phyloP scores from a whole-genome alignment of 1,140 invertebrate genomes.

The Oryctes rhinoceros region DNA sequence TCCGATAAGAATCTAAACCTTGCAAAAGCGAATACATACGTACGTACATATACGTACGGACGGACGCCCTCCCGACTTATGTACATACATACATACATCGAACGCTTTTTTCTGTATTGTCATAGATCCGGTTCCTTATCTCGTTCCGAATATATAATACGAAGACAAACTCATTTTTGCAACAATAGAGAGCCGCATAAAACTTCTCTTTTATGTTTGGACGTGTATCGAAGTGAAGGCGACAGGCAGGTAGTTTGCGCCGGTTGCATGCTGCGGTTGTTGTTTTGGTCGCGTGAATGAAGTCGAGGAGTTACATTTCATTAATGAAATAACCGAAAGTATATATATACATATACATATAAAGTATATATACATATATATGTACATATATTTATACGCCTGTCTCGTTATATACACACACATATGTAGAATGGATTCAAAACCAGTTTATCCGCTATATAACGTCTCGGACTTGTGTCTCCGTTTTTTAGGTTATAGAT shows the following conservation, averaged over 20 bases:
- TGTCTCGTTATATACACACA: conserved; percentile 4
- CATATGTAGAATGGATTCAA: background rate
- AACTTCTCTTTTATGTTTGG: background rate
- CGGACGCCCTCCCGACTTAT: too few species aligned
- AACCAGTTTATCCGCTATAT: background rate
- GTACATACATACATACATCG: background rate
- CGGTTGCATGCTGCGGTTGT: conserved; percentile 4
- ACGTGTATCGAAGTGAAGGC: background rate
- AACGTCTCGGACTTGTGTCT: background rate
- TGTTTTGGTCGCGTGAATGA: background rate
- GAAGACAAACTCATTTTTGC: conserved; percentile 18
- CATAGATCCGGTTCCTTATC: conserved; percentile 32
- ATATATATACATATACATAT: too few species aligned
- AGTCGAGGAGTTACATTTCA: conserved; percentile 23
- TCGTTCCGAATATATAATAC: background rate
- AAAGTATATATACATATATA: too few species aligned
- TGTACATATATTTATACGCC: background rate
- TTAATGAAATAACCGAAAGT: conserved; percentile 28
- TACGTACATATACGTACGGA: background rate
- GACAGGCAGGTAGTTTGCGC: conserved; percentile 9
- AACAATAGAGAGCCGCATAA: conserved; percentile 18
- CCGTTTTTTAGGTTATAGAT: background rate
- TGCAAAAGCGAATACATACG: background rate
- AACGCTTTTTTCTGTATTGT: background rate
- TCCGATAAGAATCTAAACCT: background rate